Conservation (phyloP, 2,113 vertebrate genomes). For the Cnemophilus loriae region DNA sequence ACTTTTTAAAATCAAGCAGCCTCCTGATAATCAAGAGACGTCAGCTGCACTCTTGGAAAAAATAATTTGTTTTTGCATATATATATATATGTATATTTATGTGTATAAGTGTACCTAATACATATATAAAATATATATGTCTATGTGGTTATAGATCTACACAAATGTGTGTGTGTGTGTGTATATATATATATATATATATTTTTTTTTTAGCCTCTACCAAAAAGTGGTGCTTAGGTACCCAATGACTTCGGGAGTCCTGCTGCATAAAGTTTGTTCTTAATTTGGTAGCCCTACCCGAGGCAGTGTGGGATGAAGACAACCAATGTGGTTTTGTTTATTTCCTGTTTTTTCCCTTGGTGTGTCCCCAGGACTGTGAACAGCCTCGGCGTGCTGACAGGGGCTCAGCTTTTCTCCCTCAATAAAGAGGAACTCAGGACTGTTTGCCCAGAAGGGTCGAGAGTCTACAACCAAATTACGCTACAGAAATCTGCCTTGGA, state of each 20-base stretch:
- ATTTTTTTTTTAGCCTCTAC: background rate
- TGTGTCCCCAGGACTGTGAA: conserved; percentile 80
- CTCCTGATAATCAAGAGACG: background rate
- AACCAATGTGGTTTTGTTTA: background rate
- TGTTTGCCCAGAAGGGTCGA: conserved; percentile 88
- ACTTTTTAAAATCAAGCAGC: background rate
- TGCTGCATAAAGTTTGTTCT: background rate
- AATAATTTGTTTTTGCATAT: background rate
- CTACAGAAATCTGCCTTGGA: conserved; percentile 93
- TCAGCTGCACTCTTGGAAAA: background rate
- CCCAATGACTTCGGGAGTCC: background rate
- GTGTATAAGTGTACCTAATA: background rate
- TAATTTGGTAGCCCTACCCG: background rate
- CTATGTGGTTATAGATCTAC: background rate
- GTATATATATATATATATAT: background rate
- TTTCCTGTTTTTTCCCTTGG: background rate
- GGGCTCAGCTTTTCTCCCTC: conserved; percentile 95
- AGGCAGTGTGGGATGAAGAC: background rate
- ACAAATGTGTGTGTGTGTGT: background rate
- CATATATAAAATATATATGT: background rate
- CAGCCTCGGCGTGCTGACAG: conserved; percentile 91
- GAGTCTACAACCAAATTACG: conserved; percentile 92
- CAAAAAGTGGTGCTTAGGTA: background rate
- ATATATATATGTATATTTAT: background rate
- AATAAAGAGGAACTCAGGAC: conserved; percentile 95